A percentile compares a stretch with the other conserved stretches of the same genome.
Conservation (phyloP, 2,888 invertebrate species). For the Hydrotaea diabolus region DNA sequence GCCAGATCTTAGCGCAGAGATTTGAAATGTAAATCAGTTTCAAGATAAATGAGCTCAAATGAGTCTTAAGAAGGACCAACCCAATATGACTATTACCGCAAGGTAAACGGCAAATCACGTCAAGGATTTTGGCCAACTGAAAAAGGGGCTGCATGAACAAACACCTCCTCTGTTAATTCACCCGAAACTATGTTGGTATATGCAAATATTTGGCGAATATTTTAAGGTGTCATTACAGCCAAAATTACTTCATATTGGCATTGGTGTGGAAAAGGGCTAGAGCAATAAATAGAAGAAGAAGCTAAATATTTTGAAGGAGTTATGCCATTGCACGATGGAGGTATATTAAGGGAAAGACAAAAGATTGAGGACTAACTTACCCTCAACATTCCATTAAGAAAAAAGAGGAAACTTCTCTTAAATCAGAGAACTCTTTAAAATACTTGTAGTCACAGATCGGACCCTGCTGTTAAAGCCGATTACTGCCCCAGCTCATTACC, state of each 20-base stretch:
- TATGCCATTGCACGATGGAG: neutral
- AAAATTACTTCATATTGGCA: conserved; percentile 32
- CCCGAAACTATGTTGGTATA: neutral
- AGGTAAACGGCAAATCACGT: conserved; percentile 29
- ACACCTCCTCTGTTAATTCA: neutral
- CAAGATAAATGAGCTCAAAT: conserved; percentile 60
- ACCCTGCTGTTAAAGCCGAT: no score
- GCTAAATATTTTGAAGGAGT: neutral
- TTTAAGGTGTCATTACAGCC: conserved; percentile 25
- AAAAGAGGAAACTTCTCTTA: no score
- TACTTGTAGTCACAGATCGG: no score
- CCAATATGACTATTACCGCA: no score
- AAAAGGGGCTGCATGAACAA: conserved; percentile 2
- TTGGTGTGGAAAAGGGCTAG: neutral
- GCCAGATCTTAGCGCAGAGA: conserved; percentile 28
- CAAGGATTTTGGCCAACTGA: conserved; percentile 8
- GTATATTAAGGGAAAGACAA: neutral
- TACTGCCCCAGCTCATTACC: no score
- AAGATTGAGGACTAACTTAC: no score
- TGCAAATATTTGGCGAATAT: conserved; percentile 32
- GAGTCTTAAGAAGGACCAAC: conserved; percentile 49
- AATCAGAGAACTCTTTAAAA: no score
- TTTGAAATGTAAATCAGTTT: conserved; percentile 62
- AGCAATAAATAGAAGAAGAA: no score
- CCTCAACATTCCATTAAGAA: no score